Conservation (phyloP, 2,888 invertebrate species). For the Andrena chrysosceles region DNA sequence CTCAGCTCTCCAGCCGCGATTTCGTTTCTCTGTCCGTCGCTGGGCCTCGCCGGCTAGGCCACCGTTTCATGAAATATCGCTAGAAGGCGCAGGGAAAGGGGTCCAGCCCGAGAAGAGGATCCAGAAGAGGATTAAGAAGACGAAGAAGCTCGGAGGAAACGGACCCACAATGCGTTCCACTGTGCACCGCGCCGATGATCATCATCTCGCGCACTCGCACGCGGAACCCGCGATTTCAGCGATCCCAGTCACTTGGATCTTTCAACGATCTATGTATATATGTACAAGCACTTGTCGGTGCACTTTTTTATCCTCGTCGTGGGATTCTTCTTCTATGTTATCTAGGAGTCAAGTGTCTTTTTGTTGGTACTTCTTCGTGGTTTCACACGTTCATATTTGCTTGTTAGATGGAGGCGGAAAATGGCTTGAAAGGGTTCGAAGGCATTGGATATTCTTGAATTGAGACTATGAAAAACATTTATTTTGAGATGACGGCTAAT, state of each 20-base stretch:
- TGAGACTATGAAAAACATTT: too few relatives aligned
- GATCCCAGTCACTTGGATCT: not conserved
- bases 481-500: too few relatives aligned
- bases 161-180: constrained; percentile 73
- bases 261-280: too few relatives aligned
- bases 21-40: constrained; percentile 20
- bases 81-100: not conserved
- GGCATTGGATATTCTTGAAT: not conserved
- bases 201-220: not conserved
- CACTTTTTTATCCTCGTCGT: not conserved
- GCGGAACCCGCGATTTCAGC: constrained; percentile 12
- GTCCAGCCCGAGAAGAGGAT: constrained; percentile 36
- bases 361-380: not conserved
- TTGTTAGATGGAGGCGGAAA: not conserved
- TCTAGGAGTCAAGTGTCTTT: not conserved
- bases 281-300: too few relatives aligned
- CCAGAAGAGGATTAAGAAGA: constrained; percentile 55
- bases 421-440: not conserved
- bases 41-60: not conserved
- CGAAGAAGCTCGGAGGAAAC: constrained; percentile 52
- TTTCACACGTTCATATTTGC: not conserved
- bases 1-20: constrained; percentile 1
- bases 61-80: constrained; percentile 41
- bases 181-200: constrained; percentile 58
- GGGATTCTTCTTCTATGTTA: not conserved